These are phyloP conservation scores for Perodicticus potto DNA, from an alignment of 2,797 vertebrate species.

Conservation along the genomic window DNA sequence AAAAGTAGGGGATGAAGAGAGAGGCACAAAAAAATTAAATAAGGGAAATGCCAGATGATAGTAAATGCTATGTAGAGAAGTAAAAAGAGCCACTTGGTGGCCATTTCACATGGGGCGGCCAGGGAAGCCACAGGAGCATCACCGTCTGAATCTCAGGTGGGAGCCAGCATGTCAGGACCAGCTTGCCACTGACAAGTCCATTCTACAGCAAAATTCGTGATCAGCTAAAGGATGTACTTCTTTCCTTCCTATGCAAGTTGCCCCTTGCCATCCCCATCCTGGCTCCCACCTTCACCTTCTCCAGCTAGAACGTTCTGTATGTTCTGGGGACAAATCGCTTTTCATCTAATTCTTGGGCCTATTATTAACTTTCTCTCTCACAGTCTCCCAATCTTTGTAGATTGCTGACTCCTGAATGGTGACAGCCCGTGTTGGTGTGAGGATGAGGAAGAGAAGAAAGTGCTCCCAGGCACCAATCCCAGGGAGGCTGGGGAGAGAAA, in stretches of 20 bases:
- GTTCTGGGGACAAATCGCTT: neutral
- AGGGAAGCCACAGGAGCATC: neutral
- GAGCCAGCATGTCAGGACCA: neutral
- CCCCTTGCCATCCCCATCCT: neutral
- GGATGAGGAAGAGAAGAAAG: neutral
- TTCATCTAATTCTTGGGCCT: neutral
- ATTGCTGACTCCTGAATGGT: neutral
- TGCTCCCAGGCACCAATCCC: neutral
- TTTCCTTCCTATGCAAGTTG: neutral
- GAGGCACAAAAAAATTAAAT: neutral
- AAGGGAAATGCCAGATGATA: neutral
- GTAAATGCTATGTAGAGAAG: neutral
- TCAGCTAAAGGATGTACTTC: neutral
- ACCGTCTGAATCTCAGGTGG: neutral
- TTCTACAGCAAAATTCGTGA: neutral
- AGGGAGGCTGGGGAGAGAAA: neutral
- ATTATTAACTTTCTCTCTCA: slow-evolving; percentile 33
- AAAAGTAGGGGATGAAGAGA: neutral
- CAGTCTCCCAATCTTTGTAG: neutral
- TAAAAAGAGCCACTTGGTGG: neutral
- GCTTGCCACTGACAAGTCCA: neutral
- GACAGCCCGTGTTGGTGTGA: neutral
- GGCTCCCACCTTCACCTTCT: neutral
- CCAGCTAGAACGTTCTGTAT: neutral
- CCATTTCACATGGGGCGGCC: neutral